Evolutionary conservation across 2,113 vertebrate genomes (phyloP).

Genomic region (Cottus gobio): DNA sequence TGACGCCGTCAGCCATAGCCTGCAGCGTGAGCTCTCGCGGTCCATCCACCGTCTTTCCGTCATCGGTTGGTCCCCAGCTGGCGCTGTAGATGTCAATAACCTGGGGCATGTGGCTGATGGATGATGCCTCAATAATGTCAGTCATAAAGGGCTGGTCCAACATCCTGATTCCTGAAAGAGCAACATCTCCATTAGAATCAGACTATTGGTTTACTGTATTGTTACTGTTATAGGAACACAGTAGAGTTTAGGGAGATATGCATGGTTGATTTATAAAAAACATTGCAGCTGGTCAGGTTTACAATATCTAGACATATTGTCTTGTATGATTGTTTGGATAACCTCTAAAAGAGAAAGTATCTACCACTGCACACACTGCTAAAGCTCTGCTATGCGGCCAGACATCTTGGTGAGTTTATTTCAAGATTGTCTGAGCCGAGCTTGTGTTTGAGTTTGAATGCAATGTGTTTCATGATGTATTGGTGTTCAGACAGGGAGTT

Average conservation of each 20-base stretch:
- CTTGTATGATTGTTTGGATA: neutral
- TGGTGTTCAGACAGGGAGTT: neutral
- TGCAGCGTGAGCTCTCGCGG: constrained; percentile 97
- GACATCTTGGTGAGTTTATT: neutral
- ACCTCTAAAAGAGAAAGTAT: neutral
- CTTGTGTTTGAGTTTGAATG: neutral
- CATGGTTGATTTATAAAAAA: neutral
- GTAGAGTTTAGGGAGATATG: neutral
- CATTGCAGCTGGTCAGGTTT: neutral
- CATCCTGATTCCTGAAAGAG: constrained; percentile 93
- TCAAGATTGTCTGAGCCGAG: neutral
- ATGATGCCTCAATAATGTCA: constrained; percentile 98
- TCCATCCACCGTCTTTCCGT: constrained; percentile 98
- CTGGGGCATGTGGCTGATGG: constrained; percentile 99
- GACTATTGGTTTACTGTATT: neutral
- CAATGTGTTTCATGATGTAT: neutral
- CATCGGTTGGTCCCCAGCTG: constrained; percentile 98
- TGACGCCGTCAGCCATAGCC: constrained; percentile 98
- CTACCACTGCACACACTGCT: neutral
- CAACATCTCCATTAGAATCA: neutral
- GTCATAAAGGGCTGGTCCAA: constrained; percentile 99
- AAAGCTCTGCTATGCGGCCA: neutral
- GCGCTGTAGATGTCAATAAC: constrained; percentile 98
- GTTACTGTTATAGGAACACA: neutral
- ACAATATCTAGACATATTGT: neutral